These are phyloP conservation scores for Columba livia DNA, from an alignment of 2,113 vertebrate species.

Conservation along the genomic window DNA sequence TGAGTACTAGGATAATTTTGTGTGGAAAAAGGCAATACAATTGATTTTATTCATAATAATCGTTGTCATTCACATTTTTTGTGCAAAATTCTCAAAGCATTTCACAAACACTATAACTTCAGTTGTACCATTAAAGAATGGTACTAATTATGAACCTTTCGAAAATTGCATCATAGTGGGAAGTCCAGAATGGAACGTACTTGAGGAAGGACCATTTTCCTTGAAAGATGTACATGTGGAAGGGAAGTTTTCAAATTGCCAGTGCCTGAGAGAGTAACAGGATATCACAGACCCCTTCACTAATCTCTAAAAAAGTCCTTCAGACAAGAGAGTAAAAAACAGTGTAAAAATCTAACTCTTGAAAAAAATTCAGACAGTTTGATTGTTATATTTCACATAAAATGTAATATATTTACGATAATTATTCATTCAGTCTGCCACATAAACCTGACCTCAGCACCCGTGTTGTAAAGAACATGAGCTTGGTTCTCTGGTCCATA, in stretches of 20 bases:
- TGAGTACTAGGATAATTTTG: background rate
- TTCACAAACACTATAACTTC: background rate
- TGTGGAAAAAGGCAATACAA: background rate
- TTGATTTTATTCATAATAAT: background rate
- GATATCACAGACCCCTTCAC: background rate
- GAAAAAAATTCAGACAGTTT: background rate
- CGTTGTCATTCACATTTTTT: background rate
- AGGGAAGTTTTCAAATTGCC: background rate
- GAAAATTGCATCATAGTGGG: background rate
- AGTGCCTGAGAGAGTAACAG: background rate
- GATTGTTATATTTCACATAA: background rate
- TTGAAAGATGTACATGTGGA: rapidly evolving
- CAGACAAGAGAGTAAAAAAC: background rate
- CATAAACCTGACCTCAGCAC: background rate
- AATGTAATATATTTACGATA: background rate
- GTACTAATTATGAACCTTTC: background rate
- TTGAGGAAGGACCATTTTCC: background rate
- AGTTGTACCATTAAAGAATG: background rate
- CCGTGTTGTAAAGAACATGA: background rate
- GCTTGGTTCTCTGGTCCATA: background rate
- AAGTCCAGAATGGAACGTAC: rapidly evolving
- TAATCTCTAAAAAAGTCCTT: background rate
- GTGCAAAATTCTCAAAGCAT: background rate
- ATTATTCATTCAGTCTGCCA: background rate
- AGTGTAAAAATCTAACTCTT: background rate